phyloP scores from a whole-genome alignment of 2,888 invertebrate genomes.

The Lasioglossum calceatum region DNA sequence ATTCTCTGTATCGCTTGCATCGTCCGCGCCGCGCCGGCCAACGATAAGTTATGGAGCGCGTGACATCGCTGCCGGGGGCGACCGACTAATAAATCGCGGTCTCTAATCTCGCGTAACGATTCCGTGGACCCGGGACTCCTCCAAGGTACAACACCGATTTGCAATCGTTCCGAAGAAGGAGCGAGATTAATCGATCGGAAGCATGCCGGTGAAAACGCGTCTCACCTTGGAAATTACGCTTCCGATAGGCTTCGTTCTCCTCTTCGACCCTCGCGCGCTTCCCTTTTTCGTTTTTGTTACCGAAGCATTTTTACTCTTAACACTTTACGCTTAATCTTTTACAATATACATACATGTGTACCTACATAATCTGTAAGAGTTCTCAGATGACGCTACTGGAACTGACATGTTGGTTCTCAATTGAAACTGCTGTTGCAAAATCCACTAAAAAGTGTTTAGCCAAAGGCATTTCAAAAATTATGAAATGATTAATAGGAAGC shows the following conservation, averaged over 20 bases:
- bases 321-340: too few relatives aligned
- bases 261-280: not conserved
- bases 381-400: too few relatives aligned
- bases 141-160: not conserved
- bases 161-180: not conserved
- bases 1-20: conserved; percentile 67
- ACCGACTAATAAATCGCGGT: conserved; percentile 65
- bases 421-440: too few relatives aligned
- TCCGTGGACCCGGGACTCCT: not conserved
- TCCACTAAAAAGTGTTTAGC: too few relatives aligned
- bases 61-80: conserved; percentile 51
- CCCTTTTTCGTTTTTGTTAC: too few relatives aligned
- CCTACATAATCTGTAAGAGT: too few relatives aligned
- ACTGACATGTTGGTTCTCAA: too few relatives aligned
- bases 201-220: not conserved
- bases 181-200: not conserved
- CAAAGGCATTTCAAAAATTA: too few relatives aligned
- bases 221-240: not conserved
- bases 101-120: not conserved
- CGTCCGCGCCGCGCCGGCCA: conserved; percentile 41
- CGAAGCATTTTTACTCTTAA: too few relatives aligned
- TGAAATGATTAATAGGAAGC: too few relatives aligned
- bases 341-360: too few relatives aligned
- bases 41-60: conserved; percentile 69
- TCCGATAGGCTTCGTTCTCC: not conserved